Conservation (phyloP, 2,888 invertebrate genomes). For the Hybos culiciformis region DNA sequence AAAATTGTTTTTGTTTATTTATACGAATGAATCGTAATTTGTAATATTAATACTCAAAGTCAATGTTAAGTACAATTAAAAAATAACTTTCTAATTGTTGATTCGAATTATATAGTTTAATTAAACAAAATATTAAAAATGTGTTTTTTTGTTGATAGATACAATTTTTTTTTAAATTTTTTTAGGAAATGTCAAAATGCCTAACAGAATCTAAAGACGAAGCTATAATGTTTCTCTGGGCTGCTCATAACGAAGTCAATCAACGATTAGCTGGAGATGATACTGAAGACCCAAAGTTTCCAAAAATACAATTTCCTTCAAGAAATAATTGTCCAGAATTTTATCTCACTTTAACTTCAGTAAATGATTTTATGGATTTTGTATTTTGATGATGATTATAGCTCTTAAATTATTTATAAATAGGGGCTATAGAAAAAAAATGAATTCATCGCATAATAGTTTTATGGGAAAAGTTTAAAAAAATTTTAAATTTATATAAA, state of each 20-base stretch:
- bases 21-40: too few relatives aligned
- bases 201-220: too few relatives aligned
- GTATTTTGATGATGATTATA: conserved; percentile 58
- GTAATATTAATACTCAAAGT: too few relatives aligned
- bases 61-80: too few relatives aligned
- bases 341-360: conserved; percentile 27
- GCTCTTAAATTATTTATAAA: conserved; percentile 62
- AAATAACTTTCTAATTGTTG: too few relatives aligned
- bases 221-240: conserved; percentile 85
- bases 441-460: conserved; percentile 56
- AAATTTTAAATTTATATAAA: too few relatives aligned
- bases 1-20: too few relatives aligned
- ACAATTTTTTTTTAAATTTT: too few relatives aligned
- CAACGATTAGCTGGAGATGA: conserved; percentile 67
- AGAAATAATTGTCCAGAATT: conserved; percentile 53
- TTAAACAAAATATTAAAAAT: too few relatives aligned
- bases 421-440: conserved; percentile 52
- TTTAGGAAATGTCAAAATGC: too few relatives aligned
- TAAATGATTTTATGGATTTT: conserved; percentile 51
- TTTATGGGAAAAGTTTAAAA: conserved; percentile 54
- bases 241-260: conserved; percentile 88
- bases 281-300: conserved; percentile 81
- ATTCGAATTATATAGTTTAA: too few relatives aligned
- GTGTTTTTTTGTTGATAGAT: too few relatives aligned
- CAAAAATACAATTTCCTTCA: conserved; percentile 81